Percentiles rank a stretch among this genome's conserved stretches.
Evolutionary conservation across 2,888 invertebrate genomes (phyloP).

Genomic region (Eucera pruinosa): DNA sequence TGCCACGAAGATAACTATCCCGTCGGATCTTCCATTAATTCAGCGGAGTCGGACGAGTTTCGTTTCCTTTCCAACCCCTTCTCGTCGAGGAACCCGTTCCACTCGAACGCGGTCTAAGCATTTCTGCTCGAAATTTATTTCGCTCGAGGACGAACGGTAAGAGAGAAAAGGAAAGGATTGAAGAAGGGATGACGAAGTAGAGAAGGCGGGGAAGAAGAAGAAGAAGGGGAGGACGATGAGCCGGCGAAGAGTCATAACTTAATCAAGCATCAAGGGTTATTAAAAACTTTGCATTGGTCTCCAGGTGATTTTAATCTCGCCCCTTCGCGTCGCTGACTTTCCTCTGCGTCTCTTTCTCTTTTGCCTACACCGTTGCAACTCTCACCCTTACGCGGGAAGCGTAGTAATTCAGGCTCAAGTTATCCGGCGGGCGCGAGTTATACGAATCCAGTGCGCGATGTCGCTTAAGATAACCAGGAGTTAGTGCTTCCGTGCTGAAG

Average conservation of each 20-base stretch:
- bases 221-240: constrained; percentile 46
- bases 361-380: neutral
- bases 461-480: constrained; percentile 78
- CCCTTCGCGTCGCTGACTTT: constrained; percentile 37
- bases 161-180: constrained; percentile 4
- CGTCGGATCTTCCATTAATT: constrained; percentile 65
- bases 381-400: constrained; percentile 40
- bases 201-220: neutral
- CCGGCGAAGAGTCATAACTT: constrained; percentile 73
- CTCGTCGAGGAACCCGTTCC: constrained; percentile 28
- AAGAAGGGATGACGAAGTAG: neutral
- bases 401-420: constrained; percentile 74
- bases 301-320: constrained; percentile 79
- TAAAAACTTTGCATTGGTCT: constrained; percentile 79
- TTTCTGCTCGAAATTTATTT: constrained; percentile 66
- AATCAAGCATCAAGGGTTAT: constrained; percentile 80
- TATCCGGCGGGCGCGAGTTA: constrained; percentile 75
- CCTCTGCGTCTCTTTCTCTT: neutral
- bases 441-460: constrained; percentile 78
- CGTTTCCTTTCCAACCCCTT: constrained; percentile 43
- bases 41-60: constrained; percentile 61
- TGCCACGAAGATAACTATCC: constrained; percentile 54
- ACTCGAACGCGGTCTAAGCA: constrained; percentile 59
- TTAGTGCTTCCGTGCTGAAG: constrained; percentile 74
- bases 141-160: constrained; percentile 47